phyloP scores from a whole-genome alignment of 2,888 invertebrate genomes.

The Galerucella pusilla region DNA sequence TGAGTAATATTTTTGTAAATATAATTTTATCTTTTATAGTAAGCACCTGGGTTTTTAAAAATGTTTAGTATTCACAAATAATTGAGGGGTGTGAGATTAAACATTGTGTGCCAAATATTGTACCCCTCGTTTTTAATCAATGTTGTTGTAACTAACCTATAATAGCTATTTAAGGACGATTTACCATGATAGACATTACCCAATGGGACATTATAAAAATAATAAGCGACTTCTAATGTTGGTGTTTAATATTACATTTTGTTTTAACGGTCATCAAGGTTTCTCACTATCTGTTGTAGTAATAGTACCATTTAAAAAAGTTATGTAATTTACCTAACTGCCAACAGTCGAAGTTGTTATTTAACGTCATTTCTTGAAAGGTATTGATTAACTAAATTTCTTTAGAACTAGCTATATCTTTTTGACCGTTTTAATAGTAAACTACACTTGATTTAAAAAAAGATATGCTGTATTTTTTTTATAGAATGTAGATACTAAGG shows the following conservation, averaged over 20 bases:
- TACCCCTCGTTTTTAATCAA: neutral
- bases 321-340: neutral
- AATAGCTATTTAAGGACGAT: neutral
- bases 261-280: neutral
- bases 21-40: neutral
- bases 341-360: neutral
- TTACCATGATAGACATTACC: neutral
- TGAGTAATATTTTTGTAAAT: neutral
- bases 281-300: neutral
- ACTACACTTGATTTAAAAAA: neutral
- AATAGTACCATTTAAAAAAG: neutral
- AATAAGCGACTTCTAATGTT: neutral
- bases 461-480: neutral
- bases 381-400: neutral
- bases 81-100: neutral
- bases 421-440: neutral
- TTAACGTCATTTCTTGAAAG: neutral
- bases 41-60: neutral
- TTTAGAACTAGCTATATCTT: neutral
- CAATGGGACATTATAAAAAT: neutral
- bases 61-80: neutral
- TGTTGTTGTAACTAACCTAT: constrained; percentile 1
- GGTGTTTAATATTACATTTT: neutral
- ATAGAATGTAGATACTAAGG: neutral
- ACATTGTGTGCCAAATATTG: neutral